Evolutionary conservation across 2,888 invertebrate species (phyloP), one percentile per base, ranked within the genome.

Genomic region (Metopia argyrocephala): DNA sequence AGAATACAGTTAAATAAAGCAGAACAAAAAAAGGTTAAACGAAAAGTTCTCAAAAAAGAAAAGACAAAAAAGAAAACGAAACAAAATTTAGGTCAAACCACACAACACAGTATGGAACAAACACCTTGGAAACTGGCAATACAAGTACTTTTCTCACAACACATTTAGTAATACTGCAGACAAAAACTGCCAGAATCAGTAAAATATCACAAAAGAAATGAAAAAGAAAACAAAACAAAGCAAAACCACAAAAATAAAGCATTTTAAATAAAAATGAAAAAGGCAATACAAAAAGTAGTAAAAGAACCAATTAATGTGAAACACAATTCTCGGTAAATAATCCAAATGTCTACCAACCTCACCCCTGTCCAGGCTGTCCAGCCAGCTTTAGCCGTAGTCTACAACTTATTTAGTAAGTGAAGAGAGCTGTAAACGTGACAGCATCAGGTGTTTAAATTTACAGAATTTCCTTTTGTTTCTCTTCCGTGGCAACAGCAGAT

Each of bases 361-460:
- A 78, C 21, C 70, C 25, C 80, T 28, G 9, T 1, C 54, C 20
- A 52, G 45, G 0, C 12, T 38, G 9, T 38, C 7, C 38, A 21
- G n/a, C 28, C 18, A 5, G 48, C 27, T 75, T 70, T 64, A 31
- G 68, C 54, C 50, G 48, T 74, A 70, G 74, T 81, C 74, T 78
- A 81, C 81, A 81, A 69, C 54, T 66, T 70, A 78, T 81, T 75
- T 70, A 78, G 70, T 81, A 66, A 70, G 50, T 70, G 15, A 75
- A 75, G 70, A 76, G 73, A n/a, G n/a, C 79, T 78, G 76, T 69
- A 76, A 79, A 73, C 65, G 76, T 82, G 82, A 64, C 73, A 76
- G 76, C 82, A 76, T 73, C 73, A 82, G 82, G 79, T 76, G 82
- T 79, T 52, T 62, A 50, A 74, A 75, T 64, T 48, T 46, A 48